These are phyloP conservation scores for Chondrilla cf. caribensis DNA, from an alignment of 37 sponge, comb jelly and placozoan species.

Conservation along the genomic window DNA sequence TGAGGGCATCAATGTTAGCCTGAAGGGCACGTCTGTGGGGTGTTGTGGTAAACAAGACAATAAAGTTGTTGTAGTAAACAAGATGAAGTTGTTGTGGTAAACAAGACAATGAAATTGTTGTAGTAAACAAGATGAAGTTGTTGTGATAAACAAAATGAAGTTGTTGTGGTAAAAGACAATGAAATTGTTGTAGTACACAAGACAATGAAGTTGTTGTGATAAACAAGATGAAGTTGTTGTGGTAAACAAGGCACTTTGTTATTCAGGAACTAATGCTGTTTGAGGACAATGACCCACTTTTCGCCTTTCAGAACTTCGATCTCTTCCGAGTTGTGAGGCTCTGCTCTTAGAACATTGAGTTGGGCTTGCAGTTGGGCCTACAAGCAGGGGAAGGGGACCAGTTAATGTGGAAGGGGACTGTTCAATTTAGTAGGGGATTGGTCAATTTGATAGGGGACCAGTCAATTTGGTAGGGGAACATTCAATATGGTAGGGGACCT, in stretches of 20 bases:
- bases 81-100: neutral
- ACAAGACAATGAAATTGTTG: neutral
- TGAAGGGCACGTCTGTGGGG: constrained; percentile 29
- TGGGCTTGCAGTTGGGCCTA: constrained; percentile 10
- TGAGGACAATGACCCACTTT: neutral
- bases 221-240: too few species aligned
- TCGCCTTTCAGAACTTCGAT: neutral
- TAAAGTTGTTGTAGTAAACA: neutral
- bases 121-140: neutral
- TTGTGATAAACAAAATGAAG: neutral
- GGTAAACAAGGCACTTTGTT: too few species aligned
- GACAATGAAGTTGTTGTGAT: too few species aligned
- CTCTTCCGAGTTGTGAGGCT: neutral
- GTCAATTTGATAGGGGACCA: too few species aligned
- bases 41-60: neutral
- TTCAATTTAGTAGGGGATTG: too few species aligned
- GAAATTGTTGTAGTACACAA: too few species aligned
- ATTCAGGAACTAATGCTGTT: too few species aligned
- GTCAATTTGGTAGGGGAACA: too few species aligned
- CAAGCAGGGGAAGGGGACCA: neutral
- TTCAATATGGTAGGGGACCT: too few species aligned
- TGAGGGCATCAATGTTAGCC: constrained; percentile 28
- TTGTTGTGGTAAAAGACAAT: too few species aligned
- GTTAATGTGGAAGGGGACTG: neutral
- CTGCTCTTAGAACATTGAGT: neutral